These are phyloP conservation scores for Tuta absoluta DNA, from an alignment of 2,888 invertebrate species.

Conservation along the genomic window DNA sequence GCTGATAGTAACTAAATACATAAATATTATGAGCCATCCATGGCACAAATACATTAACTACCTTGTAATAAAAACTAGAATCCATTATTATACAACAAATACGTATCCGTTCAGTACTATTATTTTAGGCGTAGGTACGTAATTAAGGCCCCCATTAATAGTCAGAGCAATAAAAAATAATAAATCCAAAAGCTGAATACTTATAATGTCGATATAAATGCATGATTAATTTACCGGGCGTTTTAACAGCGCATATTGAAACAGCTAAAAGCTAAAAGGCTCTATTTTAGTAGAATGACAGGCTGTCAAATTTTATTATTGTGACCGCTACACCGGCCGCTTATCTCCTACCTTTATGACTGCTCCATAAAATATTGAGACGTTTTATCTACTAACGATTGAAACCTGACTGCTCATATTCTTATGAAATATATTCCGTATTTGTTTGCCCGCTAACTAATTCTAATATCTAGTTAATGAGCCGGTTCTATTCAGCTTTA, in stretches of 20 bases:
- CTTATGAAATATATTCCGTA: slow-evolving; percentile 67
- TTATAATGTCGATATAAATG: slow-evolving; percentile 25
- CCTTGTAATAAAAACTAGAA: not conserved
- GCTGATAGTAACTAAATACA: too few species aligned
- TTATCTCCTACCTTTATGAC: slow-evolving; percentile 66
- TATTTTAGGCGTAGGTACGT: not conserved
- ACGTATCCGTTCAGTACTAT: not conserved
- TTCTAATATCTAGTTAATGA: slow-evolving; percentile 61
- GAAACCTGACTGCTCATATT: slow-evolving; percentile 67
- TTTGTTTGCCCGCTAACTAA: slow-evolving; percentile 65
- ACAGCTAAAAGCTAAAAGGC: slow-evolving; percentile 49
- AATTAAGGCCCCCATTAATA: slow-evolving; percentile 18
- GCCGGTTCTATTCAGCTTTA: slow-evolving; percentile 65
- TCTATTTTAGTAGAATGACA: slow-evolving; percentile 59
- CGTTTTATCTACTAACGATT: slow-evolving; percentile 71
- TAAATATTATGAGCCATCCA: too few species aligned
- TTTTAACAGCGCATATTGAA: slow-evolving; percentile 43
- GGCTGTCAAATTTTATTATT: slow-evolving; percentile 72
- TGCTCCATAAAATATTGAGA: slow-evolving; percentile 73
- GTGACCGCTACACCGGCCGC: slow-evolving; percentile 50
- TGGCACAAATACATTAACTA: not conserved
- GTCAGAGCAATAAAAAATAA: slow-evolving; percentile 18
- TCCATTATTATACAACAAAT: not conserved
- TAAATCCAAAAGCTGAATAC: slow-evolving; percentile 20
- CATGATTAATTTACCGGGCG: slow-evolving; percentile 30